Evolutionary conservation across 1,140 invertebrate genomes (phyloP), one percentile per base, ranked within the genome.

Genomic region (Protaetia brevitarsis): DNA sequence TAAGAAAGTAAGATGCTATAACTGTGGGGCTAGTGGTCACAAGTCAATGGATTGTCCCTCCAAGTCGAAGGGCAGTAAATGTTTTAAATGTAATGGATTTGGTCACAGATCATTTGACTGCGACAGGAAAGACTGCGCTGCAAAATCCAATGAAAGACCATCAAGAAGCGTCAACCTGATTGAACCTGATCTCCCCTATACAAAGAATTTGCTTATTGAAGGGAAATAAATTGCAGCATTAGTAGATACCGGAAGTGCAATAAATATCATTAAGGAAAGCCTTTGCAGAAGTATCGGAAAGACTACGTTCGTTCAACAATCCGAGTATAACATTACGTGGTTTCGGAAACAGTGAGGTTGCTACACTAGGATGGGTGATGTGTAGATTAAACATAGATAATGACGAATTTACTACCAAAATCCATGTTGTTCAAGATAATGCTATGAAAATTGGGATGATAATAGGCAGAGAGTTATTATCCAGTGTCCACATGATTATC

Each of bases 51-150:
- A 60, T 31, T 60, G 58, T 30, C 26, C 28, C 3, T 3, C 4
- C 10, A 60, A 60, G 19, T 4, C 4, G 7, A 30, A 16, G 7
- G 58, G 58, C 21, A 30, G 3, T 3, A 60, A 60, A 60, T 60
- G 58, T 16, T 60, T 60, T 30, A 60, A 30, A 60, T 60, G 58
- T 29, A 60, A 60, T 28, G 29, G 29, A 3, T 60, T 30, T 30
- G 58, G 58, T 7, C 58, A 60, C 16, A 60, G 19, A 16, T 16
- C 26, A 16, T 30, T 28, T n/a, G 58, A 60, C 4, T 60, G 26
- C 13, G 31, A 31, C 3, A 60, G n/a, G 13, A 16, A 23, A 60
- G 19, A 31, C 2, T 11, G 6, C 26, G 7, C 4, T 57, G 11
- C 51, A 28, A 28, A 8, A 7, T 23, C 26, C 7, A 57, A 5